phyloP scores from a whole-genome alignment of 2,888 invertebrate genomes.

The Taphrorychus bicolor region DNA sequence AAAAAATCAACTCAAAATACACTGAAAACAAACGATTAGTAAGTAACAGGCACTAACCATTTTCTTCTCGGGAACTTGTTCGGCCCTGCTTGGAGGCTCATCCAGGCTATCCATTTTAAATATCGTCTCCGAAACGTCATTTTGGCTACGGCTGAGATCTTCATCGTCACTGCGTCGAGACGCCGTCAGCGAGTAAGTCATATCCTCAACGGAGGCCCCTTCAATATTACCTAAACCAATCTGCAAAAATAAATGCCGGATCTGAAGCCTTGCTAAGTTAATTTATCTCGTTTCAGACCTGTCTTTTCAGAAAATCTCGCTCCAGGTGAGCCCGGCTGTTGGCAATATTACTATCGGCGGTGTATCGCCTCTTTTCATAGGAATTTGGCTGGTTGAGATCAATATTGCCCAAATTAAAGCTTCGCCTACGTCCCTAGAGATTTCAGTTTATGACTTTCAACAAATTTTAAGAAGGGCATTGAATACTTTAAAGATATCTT shows the following conservation, averaged over 20 bases:
- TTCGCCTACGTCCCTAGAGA: constrained; percentile 55
- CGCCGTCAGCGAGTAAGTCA: constrained; percentile 55
- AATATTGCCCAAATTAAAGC: constrained; percentile 53
- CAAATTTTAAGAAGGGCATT: too few species aligned
- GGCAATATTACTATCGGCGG: constrained; percentile 55
- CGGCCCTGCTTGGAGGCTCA: constrained; percentile 52
- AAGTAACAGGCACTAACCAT: background rate
- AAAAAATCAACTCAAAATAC: too few species aligned
- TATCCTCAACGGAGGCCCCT: constrained; percentile 55
- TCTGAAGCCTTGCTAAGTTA: too few species aligned
- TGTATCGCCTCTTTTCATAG: constrained; percentile 67
- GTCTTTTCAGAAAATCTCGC: constrained; percentile 58
- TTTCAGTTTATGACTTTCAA: too few species aligned
- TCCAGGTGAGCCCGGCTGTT: constrained; percentile 52
- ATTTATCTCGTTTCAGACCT: too few species aligned
- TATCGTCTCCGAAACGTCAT: constrained; percentile 65
- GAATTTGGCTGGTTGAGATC: constrained; percentile 70
- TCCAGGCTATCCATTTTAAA: constrained; percentile 75
- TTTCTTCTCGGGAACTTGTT: constrained; percentile 23
- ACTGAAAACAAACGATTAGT: too few species aligned
- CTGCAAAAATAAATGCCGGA: too few species aligned
- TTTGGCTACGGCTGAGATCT: constrained; percentile 56
- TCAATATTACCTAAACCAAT: constrained; percentile 59
- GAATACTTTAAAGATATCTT: constrained; percentile 57
- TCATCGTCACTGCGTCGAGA: constrained; percentile 53